Conservation (phyloP, 2,888 invertebrate species). For the Phanerotoma sp. region DNA sequence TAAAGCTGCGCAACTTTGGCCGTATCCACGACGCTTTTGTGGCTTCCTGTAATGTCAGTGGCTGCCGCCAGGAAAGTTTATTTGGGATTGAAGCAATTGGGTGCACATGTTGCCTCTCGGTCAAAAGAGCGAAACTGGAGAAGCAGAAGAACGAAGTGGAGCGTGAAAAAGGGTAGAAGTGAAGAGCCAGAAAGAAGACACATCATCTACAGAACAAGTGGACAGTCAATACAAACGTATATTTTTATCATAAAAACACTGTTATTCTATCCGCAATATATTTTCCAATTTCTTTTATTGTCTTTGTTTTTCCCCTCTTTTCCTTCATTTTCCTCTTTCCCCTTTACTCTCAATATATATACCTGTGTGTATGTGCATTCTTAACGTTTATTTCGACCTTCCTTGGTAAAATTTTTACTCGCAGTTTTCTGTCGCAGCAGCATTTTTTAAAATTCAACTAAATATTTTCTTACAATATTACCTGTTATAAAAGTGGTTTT, state of each 20-base stretch:
- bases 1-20: slow-evolving; percentile 21
- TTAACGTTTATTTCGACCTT: too few species aligned
- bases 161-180: slow-evolving; percentile 3
- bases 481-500: too few species aligned
- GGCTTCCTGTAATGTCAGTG: slow-evolving; percentile 21
- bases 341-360: too few species aligned
- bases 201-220: background rate
- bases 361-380: too few species aligned
- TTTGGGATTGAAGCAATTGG: slow-evolving; percentile 38
- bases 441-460: too few species aligned
- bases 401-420: too few species aligned
- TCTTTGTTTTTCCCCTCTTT: background rate
- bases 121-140: slow-evolving; percentile 19
- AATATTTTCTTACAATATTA: too few species aligned
- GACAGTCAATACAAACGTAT: slow-evolving; percentile 1
- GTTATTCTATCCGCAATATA: background rate
- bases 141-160: background rate
- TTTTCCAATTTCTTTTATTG: background rate
- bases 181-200: slow-evolving; percentile 1
- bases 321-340: too few species aligned
- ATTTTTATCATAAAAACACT: slow-evolving; percentile 4
- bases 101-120: slow-evolving; percentile 39
- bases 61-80: slow-evolving; percentile 36
- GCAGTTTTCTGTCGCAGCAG: too few species aligned
- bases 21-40: slow-evolving; percentile 16